Evolutionary conservation across 2,113 vertebrate genomes (phyloP).

Genomic region (Trogon melanurus): DNA sequence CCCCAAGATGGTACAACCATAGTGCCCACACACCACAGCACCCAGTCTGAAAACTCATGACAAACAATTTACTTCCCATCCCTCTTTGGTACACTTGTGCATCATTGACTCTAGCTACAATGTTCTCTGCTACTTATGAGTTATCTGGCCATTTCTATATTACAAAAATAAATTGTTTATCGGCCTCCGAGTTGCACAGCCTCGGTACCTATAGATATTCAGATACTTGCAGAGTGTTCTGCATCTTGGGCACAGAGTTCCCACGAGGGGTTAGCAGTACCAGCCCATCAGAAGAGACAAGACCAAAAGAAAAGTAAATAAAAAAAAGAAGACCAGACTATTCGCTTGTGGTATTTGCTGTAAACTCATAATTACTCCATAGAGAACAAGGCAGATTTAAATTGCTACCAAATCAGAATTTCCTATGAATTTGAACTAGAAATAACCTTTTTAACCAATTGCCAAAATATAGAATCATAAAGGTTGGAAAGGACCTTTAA

Average conservation of each 20-base stretch:
- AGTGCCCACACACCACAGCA: not conserved
- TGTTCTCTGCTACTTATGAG: not conserved
- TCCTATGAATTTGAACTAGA: not conserved
- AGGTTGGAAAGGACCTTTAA: too few relatives aligned
- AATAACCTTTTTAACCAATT: not conserved
- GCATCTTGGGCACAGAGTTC: not conserved
- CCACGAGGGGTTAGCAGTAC: not conserved
- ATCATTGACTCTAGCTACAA: not conserved
- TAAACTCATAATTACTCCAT: not conserved
- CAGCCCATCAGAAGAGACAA: not conserved
- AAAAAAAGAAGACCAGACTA: not conserved
- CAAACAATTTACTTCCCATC: not conserved
- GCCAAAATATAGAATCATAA: not conserved
- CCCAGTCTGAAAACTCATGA: not conserved
- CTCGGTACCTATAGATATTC: not conserved
- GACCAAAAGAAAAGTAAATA: not conserved
- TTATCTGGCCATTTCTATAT: not conserved
- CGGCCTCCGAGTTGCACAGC: not conserved
- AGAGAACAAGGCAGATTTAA: not conserved
- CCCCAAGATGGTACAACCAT: not conserved
- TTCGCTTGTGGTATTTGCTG: not conserved
- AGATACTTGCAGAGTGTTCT: fast-evolving
- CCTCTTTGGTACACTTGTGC: not conserved
- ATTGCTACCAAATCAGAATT: not conserved
- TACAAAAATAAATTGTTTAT: not conserved